Percentiles rank a stretch among this genome's conserved stretches.
These are phyloP conservation scores for Microplitis deprimator DNA, from an alignment of 2,888 invertebrate genomes.

Conservation along the genomic window DNA sequence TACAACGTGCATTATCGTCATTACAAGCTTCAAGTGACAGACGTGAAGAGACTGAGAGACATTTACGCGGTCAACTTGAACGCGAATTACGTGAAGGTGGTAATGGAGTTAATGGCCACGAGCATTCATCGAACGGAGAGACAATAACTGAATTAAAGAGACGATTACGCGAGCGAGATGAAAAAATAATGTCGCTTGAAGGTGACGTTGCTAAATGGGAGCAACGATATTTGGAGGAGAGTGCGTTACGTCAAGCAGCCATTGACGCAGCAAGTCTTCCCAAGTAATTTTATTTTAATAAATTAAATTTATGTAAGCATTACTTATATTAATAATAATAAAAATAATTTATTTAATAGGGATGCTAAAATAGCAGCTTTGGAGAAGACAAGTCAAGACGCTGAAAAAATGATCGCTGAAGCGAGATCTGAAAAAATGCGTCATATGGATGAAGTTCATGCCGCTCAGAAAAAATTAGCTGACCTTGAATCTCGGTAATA, in stretches of 20 bases:
- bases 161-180: constrained; percentile 79
- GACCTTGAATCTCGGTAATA: constrained; percentile 86
- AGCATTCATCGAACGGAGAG: constrained; percentile 73
- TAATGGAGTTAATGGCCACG: constrained; percentile 64
- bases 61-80: constrained; percentile 87
- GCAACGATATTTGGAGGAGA: constrained; percentile 87
- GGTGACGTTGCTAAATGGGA: constrained; percentile 90
- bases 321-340: constrained; percentile 8
- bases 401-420: constrained; percentile 88
- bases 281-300: constrained; percentile 57
- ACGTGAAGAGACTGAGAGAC: constrained; percentile 88
- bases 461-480: constrained; percentile 87
- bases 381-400: constrained; percentile 87
- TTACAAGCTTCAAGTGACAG: constrained; percentile 88
- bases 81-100: constrained; percentile 80
- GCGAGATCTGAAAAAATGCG: constrained; percentile 88
- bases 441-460: constrained; percentile 91
- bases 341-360: constrained; percentile 39
- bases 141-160: constrained; percentile 77
- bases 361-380: constrained; percentile 89
- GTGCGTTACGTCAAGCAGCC: constrained; percentile 83
- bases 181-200: constrained; percentile 82
- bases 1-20: constrained; percentile 86
- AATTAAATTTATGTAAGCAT: background rate
- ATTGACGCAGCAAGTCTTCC: constrained; percentile 81